Base-by-base conservation (phyloP, 1,140 invertebrate species). In the Diachasma alloeum region DNA sequence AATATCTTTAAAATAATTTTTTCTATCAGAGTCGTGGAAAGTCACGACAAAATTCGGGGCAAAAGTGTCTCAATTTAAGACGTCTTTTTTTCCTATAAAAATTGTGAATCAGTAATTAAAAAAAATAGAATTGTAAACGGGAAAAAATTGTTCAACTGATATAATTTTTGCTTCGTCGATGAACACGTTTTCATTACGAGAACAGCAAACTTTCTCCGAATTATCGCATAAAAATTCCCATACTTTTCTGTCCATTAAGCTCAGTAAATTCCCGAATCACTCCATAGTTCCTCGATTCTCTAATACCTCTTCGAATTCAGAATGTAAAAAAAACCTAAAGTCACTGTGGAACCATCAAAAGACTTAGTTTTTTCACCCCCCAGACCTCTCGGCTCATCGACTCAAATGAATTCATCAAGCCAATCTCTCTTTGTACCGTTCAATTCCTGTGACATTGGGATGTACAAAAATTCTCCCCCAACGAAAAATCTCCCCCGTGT, bases 321-420 rank as follows among this genome's bases (percentile, higher is more conserved):
- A 53, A 13, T 42, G 9, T 53, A 53, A 31, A 74, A 59, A 76
- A 76, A 76, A 72, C 19, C 31, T 46, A 15, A 22, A 72, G 68
- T 76, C 75, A 76, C 70, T 76, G 36, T 76, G 46, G 24, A 63
- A 67, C 26, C 75, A 76, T 76, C 69, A 72, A 48, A 59, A 39
- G 39, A 46, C 36, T 36, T 39, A 26, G 10, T 31, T 53, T 31
- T 66, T 72, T 37, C 26, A n/a, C 39, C n/a, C 36, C 13, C 39
- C 15, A 17, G 46, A 22, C 8, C 48, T 76, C 37, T 66, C 56
- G 67, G 68, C 68, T 71, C 74, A 76, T 76, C 69, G 53, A 72
- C 69, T 76, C 68, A 37, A 48, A 76, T 67, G 56, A 72, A 76
- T 76, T 76, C 39, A 76, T 76, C 75, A 67, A 63, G 69, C 69